Conservation (phyloP, 2,888 invertebrate species). For the Spodoptera picta region DNA sequence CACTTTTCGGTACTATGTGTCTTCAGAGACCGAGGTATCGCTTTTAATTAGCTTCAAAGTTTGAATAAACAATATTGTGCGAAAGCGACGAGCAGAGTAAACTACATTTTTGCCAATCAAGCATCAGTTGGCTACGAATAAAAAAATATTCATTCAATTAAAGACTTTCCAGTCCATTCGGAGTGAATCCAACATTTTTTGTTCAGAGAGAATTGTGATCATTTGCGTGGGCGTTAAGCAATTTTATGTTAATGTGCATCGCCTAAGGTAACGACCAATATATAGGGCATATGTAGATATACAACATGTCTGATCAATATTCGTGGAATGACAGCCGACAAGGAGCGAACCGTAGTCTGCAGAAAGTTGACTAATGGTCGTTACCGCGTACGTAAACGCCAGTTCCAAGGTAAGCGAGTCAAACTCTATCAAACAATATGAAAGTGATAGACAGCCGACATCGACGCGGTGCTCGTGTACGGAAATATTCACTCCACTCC, state of each 20-base stretch:
- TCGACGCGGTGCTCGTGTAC: constrained; percentile 42
- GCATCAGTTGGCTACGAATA: neutral
- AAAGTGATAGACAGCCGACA: constrained; percentile 63
- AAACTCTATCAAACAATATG: constrained; percentile 62
- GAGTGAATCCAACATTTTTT: constrained; percentile 29
- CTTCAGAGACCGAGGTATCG: too few relatives aligned
- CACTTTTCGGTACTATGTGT: too few relatives aligned
- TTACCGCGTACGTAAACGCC: constrained; percentile 46
- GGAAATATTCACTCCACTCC: constrained; percentile 60
- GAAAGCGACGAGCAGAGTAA: too few relatives aligned
- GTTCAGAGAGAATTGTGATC: constrained; percentile 7
- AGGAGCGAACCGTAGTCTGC: constrained; percentile 25
- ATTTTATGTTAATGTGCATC: constrained; percentile 40
- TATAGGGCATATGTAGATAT: constrained; percentile 10
- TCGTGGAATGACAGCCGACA: constrained; percentile 28
- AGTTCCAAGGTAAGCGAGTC: constrained; percentile 42
- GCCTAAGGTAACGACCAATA: constrained; percentile 31
- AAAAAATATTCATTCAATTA: constrained; percentile 39
- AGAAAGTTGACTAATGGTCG: constrained; percentile 53
- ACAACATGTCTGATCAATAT: constrained; percentile 34
- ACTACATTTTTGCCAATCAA: too few relatives aligned
- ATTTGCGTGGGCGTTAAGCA: constrained; percentile 19
- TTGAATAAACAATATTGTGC: too few relatives aligned
- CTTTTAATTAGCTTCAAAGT: too few relatives aligned
- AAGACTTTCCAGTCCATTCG: constrained; percentile 29